A percentile compares a stretch with the other conserved stretches of the same genome.
Evolutionary conservation across 2,888 invertebrate species (phyloP).

Genomic region (Doris montereyensis): DNA sequence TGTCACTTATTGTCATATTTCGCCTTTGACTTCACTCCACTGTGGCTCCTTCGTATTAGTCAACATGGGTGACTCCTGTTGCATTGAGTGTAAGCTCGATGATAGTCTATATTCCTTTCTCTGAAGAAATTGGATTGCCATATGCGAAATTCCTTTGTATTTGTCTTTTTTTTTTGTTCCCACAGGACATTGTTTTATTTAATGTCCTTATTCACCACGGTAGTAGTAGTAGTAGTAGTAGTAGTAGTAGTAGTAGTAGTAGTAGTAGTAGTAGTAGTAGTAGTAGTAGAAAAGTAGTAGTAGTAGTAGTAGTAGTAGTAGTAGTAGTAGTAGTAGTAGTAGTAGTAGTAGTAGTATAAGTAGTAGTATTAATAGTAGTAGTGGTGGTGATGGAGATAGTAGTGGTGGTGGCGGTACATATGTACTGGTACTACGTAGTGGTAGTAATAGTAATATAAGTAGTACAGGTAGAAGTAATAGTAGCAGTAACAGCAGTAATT

Average conservation of each 20-base stretch:
- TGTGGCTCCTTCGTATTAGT: too few species aligned
- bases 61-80: too few species aligned
- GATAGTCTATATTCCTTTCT: too few species aligned
- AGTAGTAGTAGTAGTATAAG: background rate
- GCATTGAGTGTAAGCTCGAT: too few species aligned
- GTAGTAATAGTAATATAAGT: background rate
- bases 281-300: constrained; percentile 6
- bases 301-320: constrained; percentile 5
- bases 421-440: constrained; percentile 3
- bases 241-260: constrained; percentile 20
- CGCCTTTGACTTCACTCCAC: too few species aligned
- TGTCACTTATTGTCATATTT: too few species aligned
- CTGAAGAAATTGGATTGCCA: too few species aligned
- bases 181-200: too few species aligned
- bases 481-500: constrained; percentile 9
- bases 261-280: constrained; percentile 17
- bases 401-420: constrained; percentile 14
- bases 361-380: background rate
- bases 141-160: too few species aligned
- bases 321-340: constrained; percentile 12
- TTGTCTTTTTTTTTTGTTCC: too few species aligned
- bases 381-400: background rate
- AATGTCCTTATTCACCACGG: background rate
- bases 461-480: background rate
- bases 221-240: constrained; percentile 20